A percentile compares a stretch with the other conserved stretches of the same genome.
These are phyloP conservation scores for Bombus sibiricus DNA, from an alignment of 1,140 invertebrate species.

Conservation along the genomic window DNA sequence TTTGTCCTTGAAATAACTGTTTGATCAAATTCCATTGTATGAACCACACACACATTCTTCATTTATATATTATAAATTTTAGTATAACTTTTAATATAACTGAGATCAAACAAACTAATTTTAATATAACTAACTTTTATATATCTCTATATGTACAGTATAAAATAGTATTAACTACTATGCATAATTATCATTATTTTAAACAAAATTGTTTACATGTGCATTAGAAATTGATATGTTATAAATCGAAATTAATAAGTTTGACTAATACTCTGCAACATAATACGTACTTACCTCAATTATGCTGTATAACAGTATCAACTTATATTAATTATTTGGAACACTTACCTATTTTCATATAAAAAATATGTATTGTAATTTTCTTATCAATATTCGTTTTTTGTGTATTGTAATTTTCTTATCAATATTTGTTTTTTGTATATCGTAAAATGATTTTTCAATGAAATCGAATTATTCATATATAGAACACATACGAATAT, in stretches of 20 bases:
- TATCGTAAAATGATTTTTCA: not conserved
- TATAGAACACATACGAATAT: not conserved
- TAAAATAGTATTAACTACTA: not conserved
- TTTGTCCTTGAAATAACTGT: not conserved
- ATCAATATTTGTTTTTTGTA: not conserved
- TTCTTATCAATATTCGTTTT: not conserved
- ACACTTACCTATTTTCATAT: not conserved
- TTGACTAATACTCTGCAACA: not conserved
- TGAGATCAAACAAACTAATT: not conserved
- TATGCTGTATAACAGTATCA: not conserved
- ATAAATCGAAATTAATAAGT: not conserved
- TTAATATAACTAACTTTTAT: not conserved
- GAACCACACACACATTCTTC: not conserved
- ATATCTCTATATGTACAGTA: not conserved
- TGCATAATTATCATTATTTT: not conserved
- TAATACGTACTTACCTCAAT: not conserved
- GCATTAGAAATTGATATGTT: not conserved
- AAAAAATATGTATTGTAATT: not conserved
- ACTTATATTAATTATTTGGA: not conserved
- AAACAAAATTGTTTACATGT: not conserved
- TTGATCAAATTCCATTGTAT: not conserved
- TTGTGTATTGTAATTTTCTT: not conserved
- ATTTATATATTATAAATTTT: not conserved
- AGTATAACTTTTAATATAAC: not conserved
- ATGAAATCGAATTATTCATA: not conserved